Base-by-base conservation (phyloP, 2,888 invertebrate genomes). In the Andrena hattorfiana region DNA sequence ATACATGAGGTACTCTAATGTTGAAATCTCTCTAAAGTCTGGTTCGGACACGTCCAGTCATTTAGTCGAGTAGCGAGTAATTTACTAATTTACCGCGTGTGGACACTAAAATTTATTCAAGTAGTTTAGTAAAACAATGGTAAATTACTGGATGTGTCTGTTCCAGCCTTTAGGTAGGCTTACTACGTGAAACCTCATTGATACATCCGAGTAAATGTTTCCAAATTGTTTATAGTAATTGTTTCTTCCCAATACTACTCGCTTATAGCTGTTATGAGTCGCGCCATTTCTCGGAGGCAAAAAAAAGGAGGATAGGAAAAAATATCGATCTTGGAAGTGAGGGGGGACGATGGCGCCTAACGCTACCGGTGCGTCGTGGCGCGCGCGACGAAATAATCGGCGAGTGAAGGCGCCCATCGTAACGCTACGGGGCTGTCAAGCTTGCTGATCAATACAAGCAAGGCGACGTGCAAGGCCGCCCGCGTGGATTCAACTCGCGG, bases 391-490 rank as follows among this genome's bases (percentile, higher is more conserved):
- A 87, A 83, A 87, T 87, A 83, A 85, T 87, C 85, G 75, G 87
- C 62, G 85, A 87, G 87, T 49, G 81, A 80, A 87, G 86, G 87
- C 74, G 84, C 90, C 87, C 87, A 87, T 87, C 87, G 89, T 89
- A 89, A 90, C 82, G 88, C 86, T 89, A 90, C 90, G 90, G 89
- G 88, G 85, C 92, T 92, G 92, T 91, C 92, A 92, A 89, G 88
- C 86, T 84, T 85, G 90, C 92, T 93, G 93, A 93, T 93, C 93
- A 93, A 93, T 93, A 93, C 93, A 91, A 91, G 92, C 91, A 92
- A 92, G 91, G 91, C 92, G 91, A 92, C 92, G 92, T 92, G 92
- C 92, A 93, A 93, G 92, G 93, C 93, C 93, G 92, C 85, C 92
- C 92, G 92, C 91, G 91, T 91, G 91, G 89, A 89, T 90, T 91